These are phyloP conservation scores for Clytia hemisphaerica DNA, from an alignment of 30 jellyfish, hydroid and myxozoan genomes.

Conservation along the genomic window DNA sequence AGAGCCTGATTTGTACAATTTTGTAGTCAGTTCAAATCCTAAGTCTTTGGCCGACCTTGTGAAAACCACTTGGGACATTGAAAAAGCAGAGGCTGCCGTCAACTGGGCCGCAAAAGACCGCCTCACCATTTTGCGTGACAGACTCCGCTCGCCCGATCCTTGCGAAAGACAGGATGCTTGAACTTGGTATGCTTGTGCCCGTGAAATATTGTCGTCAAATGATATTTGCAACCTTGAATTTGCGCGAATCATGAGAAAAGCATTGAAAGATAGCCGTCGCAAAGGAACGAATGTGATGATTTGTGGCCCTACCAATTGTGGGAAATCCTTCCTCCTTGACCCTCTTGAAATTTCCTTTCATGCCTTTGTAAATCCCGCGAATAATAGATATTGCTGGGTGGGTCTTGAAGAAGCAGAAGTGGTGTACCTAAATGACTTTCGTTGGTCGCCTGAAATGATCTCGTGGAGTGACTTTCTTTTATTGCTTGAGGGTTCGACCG, in stretches of 20 bases:
- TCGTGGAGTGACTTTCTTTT: conserved; percentile 32
- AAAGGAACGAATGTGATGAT: conserved; percentile 18
- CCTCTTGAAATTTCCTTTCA: conserved; percentile 3
- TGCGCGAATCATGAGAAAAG: conserved; percentile 36
- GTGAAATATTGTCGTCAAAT: too few relatives aligned
- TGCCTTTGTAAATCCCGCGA: conserved; percentile 38
- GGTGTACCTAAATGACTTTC: conserved; percentile 24
- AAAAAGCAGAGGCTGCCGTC: too few relatives aligned
- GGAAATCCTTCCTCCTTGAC: conserved; percentile 27
- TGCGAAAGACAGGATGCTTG: too few relatives aligned
- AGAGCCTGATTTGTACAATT: too few relatives aligned
- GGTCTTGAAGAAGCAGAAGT: conserved; percentile 29
- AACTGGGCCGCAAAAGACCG: too few relatives aligned
- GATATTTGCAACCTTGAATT: background rate
- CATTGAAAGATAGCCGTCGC: conserved; percentile 24
- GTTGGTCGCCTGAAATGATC: conserved; percentile 43
- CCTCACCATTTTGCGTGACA: too few relatives aligned
- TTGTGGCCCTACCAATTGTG: conserved; percentile 23
- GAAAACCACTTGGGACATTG: too few relatives aligned
- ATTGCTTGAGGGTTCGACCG: conserved; percentile 21
- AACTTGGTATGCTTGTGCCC: too few relatives aligned
- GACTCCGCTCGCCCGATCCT: too few relatives aligned
- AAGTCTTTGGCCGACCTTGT: too few relatives aligned
- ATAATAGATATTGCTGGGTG: conserved; percentile 37
- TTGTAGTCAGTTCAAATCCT: too few relatives aligned